phyloP scores from a whole-genome alignment of 1,140 invertebrate genomes.

The Anastatus disparis region DNA sequence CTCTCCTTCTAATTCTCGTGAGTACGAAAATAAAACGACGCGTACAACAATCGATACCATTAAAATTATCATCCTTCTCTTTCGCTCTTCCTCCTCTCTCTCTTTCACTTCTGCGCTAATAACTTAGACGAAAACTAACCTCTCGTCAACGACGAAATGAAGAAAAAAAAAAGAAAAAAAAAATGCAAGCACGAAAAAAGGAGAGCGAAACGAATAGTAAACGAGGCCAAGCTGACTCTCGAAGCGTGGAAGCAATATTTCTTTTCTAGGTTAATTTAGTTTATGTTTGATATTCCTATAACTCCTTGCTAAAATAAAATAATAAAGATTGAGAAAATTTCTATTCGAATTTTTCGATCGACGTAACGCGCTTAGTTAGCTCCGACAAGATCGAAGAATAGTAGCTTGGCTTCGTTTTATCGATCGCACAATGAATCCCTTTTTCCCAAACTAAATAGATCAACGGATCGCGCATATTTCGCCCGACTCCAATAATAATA shows the following conservation, averaged over 20 bases:
- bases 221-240: neutral
- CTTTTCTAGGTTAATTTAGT: conserved; percentile 44
- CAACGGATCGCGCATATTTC: neutral
- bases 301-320: neutral
- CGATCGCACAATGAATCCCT: neutral
- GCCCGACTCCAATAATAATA: too few relatives aligned
- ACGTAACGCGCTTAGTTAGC: neutral
- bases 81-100: too few relatives aligned
- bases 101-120: too few relatives aligned
- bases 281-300: too few relatives aligned
- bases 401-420: neutral
- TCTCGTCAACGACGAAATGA: neutral
- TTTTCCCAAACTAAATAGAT: neutral
- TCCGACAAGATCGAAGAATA: neutral
- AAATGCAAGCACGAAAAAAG: too few relatives aligned
- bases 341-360: neutral
- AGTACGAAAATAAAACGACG: conserved; percentile 16
- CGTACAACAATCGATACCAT: conserved; percentile 29
- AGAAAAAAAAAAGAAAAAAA: too few relatives aligned
- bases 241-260: neutral
- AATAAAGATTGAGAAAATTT: too few relatives aligned
- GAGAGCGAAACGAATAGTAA: neutral
- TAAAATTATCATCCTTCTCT: too few relatives aligned
- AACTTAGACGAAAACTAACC: conserved; percentile 16
- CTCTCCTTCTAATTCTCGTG: neutral